Evolutionary conservation across 2,888 invertebrate species (phyloP), one percentile per base, ranked within the genome.

Genomic region (Acrocyrtus sp.): DNA sequence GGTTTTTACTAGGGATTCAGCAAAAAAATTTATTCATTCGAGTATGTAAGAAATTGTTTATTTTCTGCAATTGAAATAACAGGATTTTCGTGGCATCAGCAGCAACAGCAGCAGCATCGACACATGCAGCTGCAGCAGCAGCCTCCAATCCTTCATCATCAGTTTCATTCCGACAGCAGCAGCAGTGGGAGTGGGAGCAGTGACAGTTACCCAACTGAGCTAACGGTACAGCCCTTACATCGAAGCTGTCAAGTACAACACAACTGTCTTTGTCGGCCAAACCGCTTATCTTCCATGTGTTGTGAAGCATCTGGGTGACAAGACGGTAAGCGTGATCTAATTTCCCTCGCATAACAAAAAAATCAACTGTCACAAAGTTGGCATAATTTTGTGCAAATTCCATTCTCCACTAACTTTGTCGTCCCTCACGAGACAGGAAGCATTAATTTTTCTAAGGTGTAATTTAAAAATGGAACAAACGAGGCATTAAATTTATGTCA

Each of bases 231-330:
- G 26, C 45, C 80, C 78, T 2, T 75, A 61, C 68, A 75, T 80
- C 19, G 80, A 80, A 27, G 57, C 76, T 34, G 67, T 77, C 54
- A 72, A 76, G 45, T 50, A 66, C 48, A 80, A 80, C 66, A 74
- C 76, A 26, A 80, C 78, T 48, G 78, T 76, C 15, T 76, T 74
- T 48, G 76, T 76, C 22, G 81, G 81, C 39, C 79, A 81, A 67
- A 79, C 80, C 2, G 80, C 79, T 22, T 81, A 79, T 66, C 72
- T 81, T 19, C 78, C 77, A 0, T 81, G 81, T 54, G 74, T 78
- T 56, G 80, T 81, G 39, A 79, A 80, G 61, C 77, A 81, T 76
- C 62, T 81, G 41, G 79, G 79, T 19, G 80, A 81, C 73, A 76
- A 78, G 74, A 78, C 78, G 73, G 81, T 81, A 67, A 78, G 70